Evolutionary conservation across 2,888 invertebrate species (phyloP).

Genomic region (Prenolepis imparis): DNA sequence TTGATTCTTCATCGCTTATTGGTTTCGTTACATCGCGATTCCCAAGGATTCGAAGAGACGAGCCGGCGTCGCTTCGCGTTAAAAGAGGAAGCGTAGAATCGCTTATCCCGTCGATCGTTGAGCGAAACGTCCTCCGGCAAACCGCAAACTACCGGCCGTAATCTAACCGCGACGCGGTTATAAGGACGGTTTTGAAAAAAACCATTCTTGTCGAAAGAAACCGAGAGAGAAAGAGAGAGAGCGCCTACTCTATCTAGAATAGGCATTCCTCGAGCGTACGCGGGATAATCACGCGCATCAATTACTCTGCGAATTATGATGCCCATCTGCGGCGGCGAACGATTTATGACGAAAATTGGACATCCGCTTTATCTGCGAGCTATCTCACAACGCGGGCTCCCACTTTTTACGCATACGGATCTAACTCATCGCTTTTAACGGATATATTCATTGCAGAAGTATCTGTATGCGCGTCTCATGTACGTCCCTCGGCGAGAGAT

Average conservation of each 20-base stretch:
- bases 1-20: slow-evolving; percentile 16
- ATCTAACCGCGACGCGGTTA: slow-evolving; percentile 68
- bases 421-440: slow-evolving; percentile 46
- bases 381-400: slow-evolving; percentile 24
- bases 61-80: background rate
- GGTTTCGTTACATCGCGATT: slow-evolving; percentile 32
- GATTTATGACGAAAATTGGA: slow-evolving; percentile 58
- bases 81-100: slow-evolving; percentile 58
- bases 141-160: slow-evolving; percentile 75
- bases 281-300: slow-evolving; percentile 66
- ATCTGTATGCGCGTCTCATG: background rate
- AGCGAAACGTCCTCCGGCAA: slow-evolving; percentile 69
- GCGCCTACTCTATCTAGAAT: slow-evolving; percentile 53
- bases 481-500: slow-evolving; percentile 6
- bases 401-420: slow-evolving; percentile 23
- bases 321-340: slow-evolving; percentile 53
- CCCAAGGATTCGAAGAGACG: slow-evolving; percentile 60
- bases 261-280: slow-evolving; percentile 59
- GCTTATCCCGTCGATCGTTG: slow-evolving; percentile 67
- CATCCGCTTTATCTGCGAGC: slow-evolving; percentile 46
- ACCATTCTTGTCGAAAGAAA: background rate
- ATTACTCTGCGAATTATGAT: slow-evolving; percentile 63
- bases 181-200: slow-evolving; percentile 66
- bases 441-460: slow-evolving; percentile 43
- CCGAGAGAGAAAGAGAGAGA: background rate